A percentile compares a stretch with the other conserved stretches of the same genome.
Conservation (phyloP, 2,797 vertebrate species). For the Megalops cyprinoides region DNA sequence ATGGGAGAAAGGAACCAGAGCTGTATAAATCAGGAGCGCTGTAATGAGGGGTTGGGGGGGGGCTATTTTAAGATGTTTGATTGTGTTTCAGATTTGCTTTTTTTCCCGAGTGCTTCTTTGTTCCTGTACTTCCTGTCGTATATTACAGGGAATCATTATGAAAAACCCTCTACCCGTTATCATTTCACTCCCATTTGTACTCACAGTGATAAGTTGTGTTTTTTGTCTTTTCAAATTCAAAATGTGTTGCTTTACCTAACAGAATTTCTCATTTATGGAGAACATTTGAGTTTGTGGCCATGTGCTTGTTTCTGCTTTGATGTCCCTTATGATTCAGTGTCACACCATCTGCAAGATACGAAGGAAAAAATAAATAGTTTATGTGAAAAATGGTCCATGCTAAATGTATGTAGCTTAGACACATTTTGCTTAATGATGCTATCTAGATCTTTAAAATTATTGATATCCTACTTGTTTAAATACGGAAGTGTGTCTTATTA, state of each 20-base stretch:
- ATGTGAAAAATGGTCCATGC: no score
- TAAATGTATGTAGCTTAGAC: no score
- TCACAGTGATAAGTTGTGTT: background rate
- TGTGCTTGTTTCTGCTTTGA: background rate
- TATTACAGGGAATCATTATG: background rate
- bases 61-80: conserved; percentile 56
- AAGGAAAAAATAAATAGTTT: no score
- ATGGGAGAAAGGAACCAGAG: conserved; percentile 61
- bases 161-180: no score
- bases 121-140: background rate
- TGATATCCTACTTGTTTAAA: no score
- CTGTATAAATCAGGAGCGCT: conserved; percentile 59
- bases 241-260: background rate
- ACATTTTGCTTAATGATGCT: no score
- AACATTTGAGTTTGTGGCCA: background rate
- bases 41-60: conserved; percentile 63
- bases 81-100: background rate
- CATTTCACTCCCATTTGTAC: background rate
- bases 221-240: background rate
- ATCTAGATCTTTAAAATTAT: no score
- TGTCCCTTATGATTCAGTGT: no score
- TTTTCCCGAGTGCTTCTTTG: background rate
- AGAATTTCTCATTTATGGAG: background rate
- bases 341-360: no score
- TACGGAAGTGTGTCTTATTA: no score